Base-by-base conservation (phyloP, 2,113 vertebrate genomes). In the Saccopteryx bilineata region DNA sequence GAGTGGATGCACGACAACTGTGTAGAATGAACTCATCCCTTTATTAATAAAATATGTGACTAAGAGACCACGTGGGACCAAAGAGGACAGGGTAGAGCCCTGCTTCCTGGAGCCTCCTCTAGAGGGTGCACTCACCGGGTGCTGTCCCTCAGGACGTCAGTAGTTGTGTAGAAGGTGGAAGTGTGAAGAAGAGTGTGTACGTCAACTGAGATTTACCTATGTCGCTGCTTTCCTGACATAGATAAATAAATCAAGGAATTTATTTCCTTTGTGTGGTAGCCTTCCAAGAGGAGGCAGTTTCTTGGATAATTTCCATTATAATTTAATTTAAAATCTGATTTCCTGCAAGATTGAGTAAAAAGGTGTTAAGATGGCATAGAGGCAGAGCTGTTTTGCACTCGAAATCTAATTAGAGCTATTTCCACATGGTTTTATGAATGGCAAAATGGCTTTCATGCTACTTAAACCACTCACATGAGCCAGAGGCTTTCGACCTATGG, bases 271-370 rank as follows among this genome's bases (percentile, higher is more conserved):
- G 15, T 48, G 48, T 91, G 68, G 31, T n/a, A 69, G 39, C 56
- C 48, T 91, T 78, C 65, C 63, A 76, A 12, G 5, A 86, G 74
- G 58, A 93, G 88, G 52, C 68, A 28, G 50, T 33, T 78, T 61
- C 68, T 71, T 87, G 56, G 76, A 63, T 92, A 52, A 60, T 82
- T 78, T 74, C 74, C 50, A 80, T 91, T 83, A 18, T 76, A 76
- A 93, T 94, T 94, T 91, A 94, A 93, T 95, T 87, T 86, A 91
- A 93, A 95, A 94, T 89, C 84, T 81, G n/a, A 61, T 78, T 96
- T 96, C 80, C 81, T 87, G 60, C 1, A 18, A 33, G 93, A 91
- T 39, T 79, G 71, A 87, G 56, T 80, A 63, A 68, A 72, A 72
- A 76, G 54, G 94, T 48, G n/a, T 61, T 82, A 63, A 68, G 75